phyloP scores from a whole-genome alignment of 2,113 vertebrate genomes.

The Sylvia atricapilla region DNA sequence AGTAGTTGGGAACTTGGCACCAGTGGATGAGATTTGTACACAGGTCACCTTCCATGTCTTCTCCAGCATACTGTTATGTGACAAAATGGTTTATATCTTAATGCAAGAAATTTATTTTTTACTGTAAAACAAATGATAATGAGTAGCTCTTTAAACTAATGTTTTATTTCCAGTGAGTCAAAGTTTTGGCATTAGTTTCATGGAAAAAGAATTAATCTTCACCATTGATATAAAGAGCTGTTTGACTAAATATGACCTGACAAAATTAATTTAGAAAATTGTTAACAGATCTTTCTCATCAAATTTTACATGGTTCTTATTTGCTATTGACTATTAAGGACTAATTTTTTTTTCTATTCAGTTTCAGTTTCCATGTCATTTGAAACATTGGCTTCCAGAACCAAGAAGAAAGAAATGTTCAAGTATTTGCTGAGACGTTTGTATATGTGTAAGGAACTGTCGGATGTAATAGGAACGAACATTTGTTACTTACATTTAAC shows the following conservation, averaged over 20 bases:
- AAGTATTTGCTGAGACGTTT: background rate
- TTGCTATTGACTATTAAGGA: slow-evolving; percentile 39
- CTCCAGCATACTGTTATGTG: background rate
- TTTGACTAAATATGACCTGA: slow-evolving; percentile 70
- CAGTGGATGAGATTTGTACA: slow-evolving; percentile 24
- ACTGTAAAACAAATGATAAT: slow-evolving; percentile 72
- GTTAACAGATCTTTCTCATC: slow-evolving; percentile 67
- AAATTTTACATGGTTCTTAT: slow-evolving; percentile 51
- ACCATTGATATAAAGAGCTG: slow-evolving; percentile 62
- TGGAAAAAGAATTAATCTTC: slow-evolving; percentile 77
- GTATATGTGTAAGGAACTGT: background rate
- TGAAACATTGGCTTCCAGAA: slow-evolving; percentile 40
- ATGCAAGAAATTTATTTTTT: slow-evolving; percentile 66
- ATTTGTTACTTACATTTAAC: slow-evolving; percentile 50
- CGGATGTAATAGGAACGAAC: background rate
- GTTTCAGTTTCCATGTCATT: slow-evolving; percentile 21
- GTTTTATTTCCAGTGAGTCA: slow-evolving; percentile 73
- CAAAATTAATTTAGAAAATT: slow-evolving; percentile 66
- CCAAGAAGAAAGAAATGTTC: slow-evolving; percentile 46
- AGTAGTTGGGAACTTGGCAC: slow-evolving; percentile 35
- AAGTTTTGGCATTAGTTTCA: slow-evolving; percentile 74
- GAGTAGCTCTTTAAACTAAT: slow-evolving; percentile 73
- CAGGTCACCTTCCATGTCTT: slow-evolving; percentile 47
- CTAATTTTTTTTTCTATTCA: slow-evolving; percentile 41
- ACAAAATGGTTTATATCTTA: slow-evolving; percentile 67